Base-by-base conservation (phyloP, 2,888 invertebrate genomes). In the Formica aserva region DNA sequence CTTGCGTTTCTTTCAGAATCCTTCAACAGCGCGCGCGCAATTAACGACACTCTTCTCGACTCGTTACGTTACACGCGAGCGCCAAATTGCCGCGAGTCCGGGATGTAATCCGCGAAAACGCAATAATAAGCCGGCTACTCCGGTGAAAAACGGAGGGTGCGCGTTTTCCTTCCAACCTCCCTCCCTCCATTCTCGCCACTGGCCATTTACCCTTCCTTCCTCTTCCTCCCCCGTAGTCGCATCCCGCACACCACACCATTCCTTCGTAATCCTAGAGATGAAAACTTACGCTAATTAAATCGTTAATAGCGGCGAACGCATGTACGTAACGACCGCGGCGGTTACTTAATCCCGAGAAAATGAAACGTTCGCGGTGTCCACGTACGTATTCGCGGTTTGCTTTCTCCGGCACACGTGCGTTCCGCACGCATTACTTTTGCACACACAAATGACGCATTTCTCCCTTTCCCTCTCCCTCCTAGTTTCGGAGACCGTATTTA, bases 251-350 rank as follows among this genome's bases (percentile, higher is more conserved):
- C n/a, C 66, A 13, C 13, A 15, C 78, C 65, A 35, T 6, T 29
- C 29, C 83, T 66, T 45, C 87, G 91, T 94, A 94, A 94, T 94
- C 93, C 93, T 86, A 86, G 93, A 92, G 93, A 94, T 94, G 93
- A 94, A 94, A 94, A 94, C 93, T 94, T 94, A 94, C 93, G 93
- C 93, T 94, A 94, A 94, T 94, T 94, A 93, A 94, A 94, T 93
- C 93, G 93, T 93, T 94, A 94, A 94, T 94, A 93, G 94, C 91
- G 86, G 83, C 90, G 93, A 90, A 91, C 93, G 92, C 91, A 92
- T 92, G 93, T 91, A 90, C 89, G 91, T 93, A 94, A 94, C 91
- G 91, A 92, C 91, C 86, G 81, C 87, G 88, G 89, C 87, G 92
- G 92, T 93, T 93, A 94, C 94, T 94, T 94, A 94, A 94, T 93